Evolutionary conservation across 1,140 invertebrate species (phyloP).

Genomic region (Lepidostoma basale): DNA sequence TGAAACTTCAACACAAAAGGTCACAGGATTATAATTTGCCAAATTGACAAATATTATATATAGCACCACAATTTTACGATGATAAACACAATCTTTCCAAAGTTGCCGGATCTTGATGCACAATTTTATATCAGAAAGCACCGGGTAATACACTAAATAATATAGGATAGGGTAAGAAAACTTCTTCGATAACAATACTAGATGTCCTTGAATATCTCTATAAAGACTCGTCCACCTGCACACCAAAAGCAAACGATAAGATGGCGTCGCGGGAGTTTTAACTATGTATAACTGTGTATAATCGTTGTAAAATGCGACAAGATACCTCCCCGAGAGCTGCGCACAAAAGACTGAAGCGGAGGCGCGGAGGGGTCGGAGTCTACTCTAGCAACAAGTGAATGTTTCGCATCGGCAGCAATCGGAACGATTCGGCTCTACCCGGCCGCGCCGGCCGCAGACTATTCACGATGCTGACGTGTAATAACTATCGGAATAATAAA

Average conservation of each 20-base stretch:
- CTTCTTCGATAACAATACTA: conserved; percentile 16
- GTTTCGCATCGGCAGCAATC: conserved; percentile 26
- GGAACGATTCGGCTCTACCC: conserved; percentile 19
- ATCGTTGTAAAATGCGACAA: conserved; percentile 14
- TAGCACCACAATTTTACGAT: too few species aligned
- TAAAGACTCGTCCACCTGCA: conserved; percentile 15
- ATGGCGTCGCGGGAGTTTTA: conserved; percentile 35
- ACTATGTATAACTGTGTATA: conserved; percentile 7
- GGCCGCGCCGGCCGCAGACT: not conserved
- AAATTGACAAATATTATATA: not conserved
- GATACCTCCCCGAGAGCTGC: conserved; percentile 19
- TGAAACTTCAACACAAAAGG: not conserved
- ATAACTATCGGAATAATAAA: conserved; percentile 19
- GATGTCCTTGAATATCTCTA: conserved; percentile 23
- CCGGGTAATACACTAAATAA: not conserved
- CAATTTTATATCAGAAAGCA: conserved; percentile 2
- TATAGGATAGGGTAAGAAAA: not conserved
- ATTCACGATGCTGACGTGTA: conserved; percentile 25
- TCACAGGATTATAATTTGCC: not conserved
- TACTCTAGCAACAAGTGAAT: conserved; percentile 38
- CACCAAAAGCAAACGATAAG: conserved; percentile 31
- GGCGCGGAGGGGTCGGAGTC: not conserved
- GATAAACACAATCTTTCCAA: not conserved
- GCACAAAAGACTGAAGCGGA: conserved; percentile 33
- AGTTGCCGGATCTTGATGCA: not conserved